phyloP scores from a whole-genome alignment of 2,888 invertebrate species.

The Cryptophagus acutangulus region DNA sequence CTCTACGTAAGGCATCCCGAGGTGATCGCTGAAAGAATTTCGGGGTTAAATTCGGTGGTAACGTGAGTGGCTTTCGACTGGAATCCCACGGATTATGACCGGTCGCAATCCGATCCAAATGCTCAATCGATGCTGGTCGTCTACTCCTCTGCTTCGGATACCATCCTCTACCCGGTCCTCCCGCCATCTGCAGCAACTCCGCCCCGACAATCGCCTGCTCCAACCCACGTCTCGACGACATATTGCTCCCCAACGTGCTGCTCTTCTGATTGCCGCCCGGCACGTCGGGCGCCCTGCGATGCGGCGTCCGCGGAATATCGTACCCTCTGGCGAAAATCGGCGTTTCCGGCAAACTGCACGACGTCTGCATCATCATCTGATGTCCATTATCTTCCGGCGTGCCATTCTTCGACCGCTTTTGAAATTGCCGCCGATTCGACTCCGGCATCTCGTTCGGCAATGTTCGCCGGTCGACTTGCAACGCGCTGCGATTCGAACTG shows the following conservation, averaged over 20 bases:
- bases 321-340: slow-evolving; percentile 76
- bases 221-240: slow-evolving; percentile 27
- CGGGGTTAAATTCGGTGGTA: slow-evolving; percentile 83
- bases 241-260: slow-evolving; percentile 57
- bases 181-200: slow-evolving; percentile 72
- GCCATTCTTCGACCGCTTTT: slow-evolving; percentile 51
- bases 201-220: slow-evolving; percentile 63
- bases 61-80: slow-evolving; percentile 74
- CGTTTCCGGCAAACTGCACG: slow-evolving; percentile 83
- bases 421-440: slow-evolving; percentile 45
- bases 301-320: slow-evolving; percentile 79
- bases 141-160: slow-evolving; percentile 67
- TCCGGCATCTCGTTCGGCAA: slow-evolving; percentile 69
- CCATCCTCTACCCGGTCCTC: slow-evolving; percentile 82
- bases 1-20: slow-evolving; percentile 78
- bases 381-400: slow-evolving; percentile 52
- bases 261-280: slow-evolving; percentile 52
- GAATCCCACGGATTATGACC: slow-evolving; percentile 51
- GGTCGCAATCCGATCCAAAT: slow-evolving; percentile 66
- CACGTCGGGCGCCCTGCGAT: slow-evolving; percentile 60
- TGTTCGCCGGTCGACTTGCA: slow-evolving; percentile 66
- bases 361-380: slow-evolving; percentile 64
- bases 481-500: slow-evolving; percentile 54
- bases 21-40: slow-evolving; percentile 88
- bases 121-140: slow-evolving; percentile 80